Base-by-base conservation (phyloP, 2,888 invertebrate species). In the Polyommatus iphigenia region DNA sequence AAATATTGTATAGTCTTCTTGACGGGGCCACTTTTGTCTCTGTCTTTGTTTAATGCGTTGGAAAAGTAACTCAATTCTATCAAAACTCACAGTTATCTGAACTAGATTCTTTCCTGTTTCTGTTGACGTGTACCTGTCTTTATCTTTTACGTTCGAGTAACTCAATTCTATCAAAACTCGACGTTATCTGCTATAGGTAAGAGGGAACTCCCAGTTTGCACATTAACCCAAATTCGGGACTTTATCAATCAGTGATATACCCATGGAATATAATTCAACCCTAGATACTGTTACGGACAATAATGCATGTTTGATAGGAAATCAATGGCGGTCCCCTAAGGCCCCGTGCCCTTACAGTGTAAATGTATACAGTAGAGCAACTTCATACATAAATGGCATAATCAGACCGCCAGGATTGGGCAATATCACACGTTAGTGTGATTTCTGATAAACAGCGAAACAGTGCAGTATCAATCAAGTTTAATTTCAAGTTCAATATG, bases 301-400 rank as follows among this genome's bases (percentile, higher is more conserved):
- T 79, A 78, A 80, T 79, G 78, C 71, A 80, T 80, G 80, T 79
- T 81, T 79, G 78, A 78, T 78, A 71, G 77, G 79, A 79, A 81
- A 80, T 80, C 79, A 79, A 81, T 79, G 80, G 77, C 78, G 76
- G 76, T 73, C 24, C 36, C 73, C 77, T 77, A 76, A 78, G 79
- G 76, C 81, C 78, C 76, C 20, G 81, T 76, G 80, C 79, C 80
- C 80, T 78, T 79, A 54, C 54, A 54, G 54, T 54, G 18, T 3
- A 18, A 54, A 54, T 54, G 13, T 54, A 18, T 54, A 54, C 18
- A 18, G 54, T 54, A 54, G 5, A 18, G 3, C 18, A 54, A 5
- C 54, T 54, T 54, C 13, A 13, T 46, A 0, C 46, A 46, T 46
- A 46, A 46, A 46, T 46, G 10, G 46, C 46, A 46, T 46, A 10